Evolutionary conservation across 1,140 invertebrate genomes (phyloP), one percentile per base, ranked within the genome.

Genomic region (Hirudo medicinalis): DNA sequence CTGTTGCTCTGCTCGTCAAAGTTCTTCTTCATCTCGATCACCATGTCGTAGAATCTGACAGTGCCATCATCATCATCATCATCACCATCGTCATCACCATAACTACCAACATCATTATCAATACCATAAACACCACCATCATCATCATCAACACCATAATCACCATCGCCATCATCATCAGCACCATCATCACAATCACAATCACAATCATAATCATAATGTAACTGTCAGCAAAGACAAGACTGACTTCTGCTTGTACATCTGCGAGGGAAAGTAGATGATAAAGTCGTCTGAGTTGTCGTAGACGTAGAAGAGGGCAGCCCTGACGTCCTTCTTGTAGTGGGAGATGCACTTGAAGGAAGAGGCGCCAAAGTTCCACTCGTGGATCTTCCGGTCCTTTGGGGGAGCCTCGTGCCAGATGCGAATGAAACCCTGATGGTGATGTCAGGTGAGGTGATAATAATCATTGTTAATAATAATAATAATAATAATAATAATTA

Each of bases 271-370:
- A 75, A 99, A 90, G 80, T 91, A 97, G 83, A 99, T 94, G 87
- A 99, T 95, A 83, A 99, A 99, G 84, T 97, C 94, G 0, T 92
- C 95, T 78, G 80, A 79, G 71, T 97, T 97, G 79, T 97, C 90
- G 80, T 95, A 91, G 29, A 99, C 95, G 81, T 99, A 99, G 0
- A 99, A 85, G 82, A 97, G 98, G 2, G 98, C 85, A 72, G 94
- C 96, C 19, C 94, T 84, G 78, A 94, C 91, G 81, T 99, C 95
- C 69, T 94, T 86, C 81, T 97, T 97, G 80, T 97, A 98, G 60
- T 95, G 74, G 76, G 80, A 82, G 43, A 97, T 90, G 74, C 91
- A 92, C 75, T 93, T 89, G 74, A 99, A 97, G 85, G 91, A 90
- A 69, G 88, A 88, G 0, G 90, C 89, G 0, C 88, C 90, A 80